Evolutionary conservation across 1,140 invertebrate genomes (phyloP).

Genomic region (Sinella curviseta): DNA sequence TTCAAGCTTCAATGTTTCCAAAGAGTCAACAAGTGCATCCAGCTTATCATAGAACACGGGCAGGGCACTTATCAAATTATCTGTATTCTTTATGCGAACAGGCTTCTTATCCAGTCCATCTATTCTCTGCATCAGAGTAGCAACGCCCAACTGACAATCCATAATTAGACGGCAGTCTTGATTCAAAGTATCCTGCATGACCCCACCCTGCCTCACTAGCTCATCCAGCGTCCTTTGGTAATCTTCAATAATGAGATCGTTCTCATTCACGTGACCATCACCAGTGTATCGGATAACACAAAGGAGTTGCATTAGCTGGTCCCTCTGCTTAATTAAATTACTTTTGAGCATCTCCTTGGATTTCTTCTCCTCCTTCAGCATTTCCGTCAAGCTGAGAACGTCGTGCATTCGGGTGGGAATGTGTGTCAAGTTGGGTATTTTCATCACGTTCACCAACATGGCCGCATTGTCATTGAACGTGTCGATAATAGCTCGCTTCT

Average conservation of each 20-base stretch:
- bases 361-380: neutral
- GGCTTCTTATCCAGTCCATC: conserved; percentile 19
- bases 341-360: conserved; percentile 31
- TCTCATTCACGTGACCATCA: conserved; percentile 11
- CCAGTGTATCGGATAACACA: conserved; percentile 43
- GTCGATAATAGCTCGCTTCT: conserved; percentile 34
- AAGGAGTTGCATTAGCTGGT: conserved; percentile 39
- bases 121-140: conserved; percentile 28
- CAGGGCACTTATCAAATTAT: neutral
- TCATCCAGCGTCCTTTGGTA: neutral
- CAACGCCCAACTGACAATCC: conserved; percentile 20
- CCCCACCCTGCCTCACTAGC: neutral
- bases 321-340: conserved; percentile 40
- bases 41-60: conserved; percentile 27
- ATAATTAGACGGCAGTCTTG: conserved; percentile 20
- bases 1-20: too few relatives aligned
- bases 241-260: neutral
- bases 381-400: neutral
- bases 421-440: conserved; percentile 3
- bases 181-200: conserved; percentile 1
- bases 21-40: neutral
- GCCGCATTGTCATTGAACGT: conserved; percentile 29
- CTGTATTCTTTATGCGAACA: neutral
- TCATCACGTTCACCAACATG: neutral
- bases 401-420: neutral